A percentile compares a stretch with the other conserved stretches of the same genome.
These are phyloP conservation scores for Nothobranchius kuhntae DNA, from an alignment of 2,113 vertebrate genomes.

Conservation along the genomic window DNA sequence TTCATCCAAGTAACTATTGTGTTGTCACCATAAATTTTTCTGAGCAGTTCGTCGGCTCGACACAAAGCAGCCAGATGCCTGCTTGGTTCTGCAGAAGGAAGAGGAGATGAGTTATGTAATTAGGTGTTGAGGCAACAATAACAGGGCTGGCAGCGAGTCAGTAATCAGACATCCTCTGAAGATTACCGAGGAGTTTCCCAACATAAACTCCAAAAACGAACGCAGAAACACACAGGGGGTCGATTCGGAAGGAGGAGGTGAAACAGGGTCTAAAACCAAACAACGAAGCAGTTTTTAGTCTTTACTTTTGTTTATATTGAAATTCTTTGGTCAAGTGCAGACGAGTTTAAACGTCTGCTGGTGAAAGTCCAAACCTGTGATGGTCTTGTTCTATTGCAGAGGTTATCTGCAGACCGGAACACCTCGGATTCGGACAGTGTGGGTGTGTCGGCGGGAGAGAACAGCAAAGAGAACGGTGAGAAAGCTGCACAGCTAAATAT, in stretches of 20 bases:
- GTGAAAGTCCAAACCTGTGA: slow-evolving; percentile 18
- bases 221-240: slow-evolving; percentile 5
- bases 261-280: neutral
- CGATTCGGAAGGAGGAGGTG: neutral
- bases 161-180: slow-evolving; percentile 15
- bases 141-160: slow-evolving; percentile 34
- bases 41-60: slow-evolving; percentile 27
- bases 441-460: slow-evolving; percentile 78
- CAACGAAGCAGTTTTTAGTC: neutral
- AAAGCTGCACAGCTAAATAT: neutral
- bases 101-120: slow-evolving; percentile 20
- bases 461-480: slow-evolving; percentile 84
- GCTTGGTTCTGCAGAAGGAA: slow-evolving; percentile 31
- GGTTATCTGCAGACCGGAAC: slow-evolving; percentile 88
- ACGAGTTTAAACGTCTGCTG: neutral
- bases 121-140: slow-evolving; percentile 37
- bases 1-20: slow-evolving; percentile 38
- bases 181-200: slow-evolving; percentile 9
- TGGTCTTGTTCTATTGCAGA: slow-evolving; percentile 73
- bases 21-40: slow-evolving; percentile 53
- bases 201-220: slow-evolving; percentile 8
- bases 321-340: no score
- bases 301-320: neutral
- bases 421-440: slow-evolving; percentile 89
- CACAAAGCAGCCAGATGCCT: neutral